Evolutionary conservation across 2,797 vertebrate species (phyloP).

Genomic region (Alca torda): DNA sequence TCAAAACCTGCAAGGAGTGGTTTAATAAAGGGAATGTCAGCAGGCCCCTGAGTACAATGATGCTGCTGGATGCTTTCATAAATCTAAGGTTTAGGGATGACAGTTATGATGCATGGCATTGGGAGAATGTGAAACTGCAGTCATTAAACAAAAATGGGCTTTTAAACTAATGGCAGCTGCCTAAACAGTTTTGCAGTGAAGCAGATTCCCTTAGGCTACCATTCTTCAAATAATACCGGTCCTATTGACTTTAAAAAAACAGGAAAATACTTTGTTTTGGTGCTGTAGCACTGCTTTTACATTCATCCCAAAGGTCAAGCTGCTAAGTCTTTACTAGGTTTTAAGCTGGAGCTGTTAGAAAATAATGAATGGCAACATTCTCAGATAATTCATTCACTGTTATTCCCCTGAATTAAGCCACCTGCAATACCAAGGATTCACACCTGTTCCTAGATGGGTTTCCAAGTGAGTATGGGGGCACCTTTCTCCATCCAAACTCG

Average conservation of each 20-base stretch:
- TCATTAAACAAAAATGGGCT: conserved; percentile 54
- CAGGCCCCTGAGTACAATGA: background rate
- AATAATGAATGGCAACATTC: background rate
- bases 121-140: conserved; percentile 44
- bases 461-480: background rate
- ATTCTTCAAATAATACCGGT: conserved; percentile 9
- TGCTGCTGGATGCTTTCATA: conserved; percentile 18
- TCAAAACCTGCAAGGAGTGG: background rate
- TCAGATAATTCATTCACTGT: background rate
- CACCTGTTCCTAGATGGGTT: background rate
- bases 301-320: conserved; percentile 16
- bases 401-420: background rate
- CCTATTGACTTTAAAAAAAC: background rate
- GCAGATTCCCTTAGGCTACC: conserved; percentile 17
- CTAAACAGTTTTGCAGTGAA: conserved; percentile 48
- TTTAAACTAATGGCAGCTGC: conserved; percentile 56
- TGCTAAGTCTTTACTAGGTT: background rate
- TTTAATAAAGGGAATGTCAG: conserved; percentile 22
- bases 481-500: background rate
- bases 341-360: conserved; percentile 7
- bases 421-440: background rate
- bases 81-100: conserved; percentile 30
- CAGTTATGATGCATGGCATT: conserved; percentile 31
- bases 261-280: conserved; percentile 21
- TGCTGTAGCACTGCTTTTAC: background rate